phyloP scores from a whole-genome alignment of 2,888 invertebrate genomes.

The Ceraclea dissimilis region DNA sequence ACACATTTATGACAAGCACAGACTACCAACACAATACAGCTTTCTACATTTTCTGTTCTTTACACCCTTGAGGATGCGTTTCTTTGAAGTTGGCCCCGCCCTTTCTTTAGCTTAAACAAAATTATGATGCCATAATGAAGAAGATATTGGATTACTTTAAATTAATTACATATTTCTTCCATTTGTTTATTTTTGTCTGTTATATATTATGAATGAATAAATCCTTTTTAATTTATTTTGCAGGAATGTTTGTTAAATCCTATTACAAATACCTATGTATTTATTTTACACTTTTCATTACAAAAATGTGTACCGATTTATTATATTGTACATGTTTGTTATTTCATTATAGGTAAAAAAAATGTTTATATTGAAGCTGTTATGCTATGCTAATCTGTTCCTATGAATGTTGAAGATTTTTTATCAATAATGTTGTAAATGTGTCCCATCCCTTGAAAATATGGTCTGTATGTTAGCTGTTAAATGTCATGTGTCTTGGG shows the following conservation, averaged over 20 bases:
- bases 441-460: slow-evolving; percentile 15
- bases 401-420: slow-evolving; percentile 19
- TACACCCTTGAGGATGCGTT: slow-evolving; percentile 19
- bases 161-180: slow-evolving; percentile 8
- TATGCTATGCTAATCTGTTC: slow-evolving; percentile 22
- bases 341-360: not conserved
- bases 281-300: not conserved
- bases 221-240: slow-evolving; percentile 17
- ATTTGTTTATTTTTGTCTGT: slow-evolving; percentile 6
- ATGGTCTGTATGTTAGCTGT: slow-evolving; percentile 19
- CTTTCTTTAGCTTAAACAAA: slow-evolving; percentile 12
- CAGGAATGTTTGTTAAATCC: slow-evolving; percentile 25
- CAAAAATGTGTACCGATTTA: not conserved
- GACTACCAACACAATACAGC: slow-evolving; percentile 2
- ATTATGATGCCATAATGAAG: not conserved
- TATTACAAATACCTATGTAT: not conserved
- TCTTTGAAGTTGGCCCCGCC: slow-evolving; percentile 26
- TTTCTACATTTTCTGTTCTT: slow-evolving; percentile 5
- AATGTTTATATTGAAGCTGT: slow-evolving; percentile 16
- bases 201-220: slow-evolving; percentile 13
- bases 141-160: not conserved
- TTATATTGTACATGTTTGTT: not conserved
- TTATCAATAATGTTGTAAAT: slow-evolving; percentile 13
- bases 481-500: slow-evolving; percentile 6
- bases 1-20: not conserved